Base-by-base conservation (phyloP, 1,140 invertebrate genomes). In the Drosophila novamexicana region DNA sequence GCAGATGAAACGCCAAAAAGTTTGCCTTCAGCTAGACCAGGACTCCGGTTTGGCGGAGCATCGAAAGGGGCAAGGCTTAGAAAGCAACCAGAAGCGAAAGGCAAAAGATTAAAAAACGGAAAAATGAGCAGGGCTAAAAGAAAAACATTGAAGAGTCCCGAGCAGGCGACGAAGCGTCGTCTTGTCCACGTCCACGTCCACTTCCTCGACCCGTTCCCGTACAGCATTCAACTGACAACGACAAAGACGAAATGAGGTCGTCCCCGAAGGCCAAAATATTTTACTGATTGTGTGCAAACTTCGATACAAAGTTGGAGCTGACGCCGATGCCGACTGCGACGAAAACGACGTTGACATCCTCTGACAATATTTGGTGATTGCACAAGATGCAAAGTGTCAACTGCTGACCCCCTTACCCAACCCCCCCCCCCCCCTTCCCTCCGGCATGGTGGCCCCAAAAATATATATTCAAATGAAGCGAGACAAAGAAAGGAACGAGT, bases 1-100 rank as follows among this genome's bases (percentile, higher is more conserved):
- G 85, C 85, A 90, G 85, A 90, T 90, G 85, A 90, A 90, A 90
- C 85, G 85, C 85, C 85, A 90, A 90, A 90, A 90, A 90, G 85
- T 90, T 90, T 70, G 85, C 79, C 84, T 78, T 89, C 81, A 84
- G 77, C 74, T 45, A 79, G 63, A 61, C 18, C 44, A 52, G 52
- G 37, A 50, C 9, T 16, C 10, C 36, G 68, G 4, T 16, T 58
- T 2, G 9, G 49, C 49, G 12, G 47, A 8, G 34, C 29, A 34
- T 40, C 39, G 36, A n/a, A 49, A 62, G 39, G 65, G 49, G 40
- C 52, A 42, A 42, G 57, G 79, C 79, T 72, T 82, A 83, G 76
- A 88, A 83, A 82, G 82, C 77, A 78, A 32, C 18, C 34, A 68
- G 64, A 52, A 81, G 74, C 74, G 82, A 81, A 79, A 86, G 73